Conservation (phyloP, 23 tunicate species). For the Trididemnum nubilum region DNA sequence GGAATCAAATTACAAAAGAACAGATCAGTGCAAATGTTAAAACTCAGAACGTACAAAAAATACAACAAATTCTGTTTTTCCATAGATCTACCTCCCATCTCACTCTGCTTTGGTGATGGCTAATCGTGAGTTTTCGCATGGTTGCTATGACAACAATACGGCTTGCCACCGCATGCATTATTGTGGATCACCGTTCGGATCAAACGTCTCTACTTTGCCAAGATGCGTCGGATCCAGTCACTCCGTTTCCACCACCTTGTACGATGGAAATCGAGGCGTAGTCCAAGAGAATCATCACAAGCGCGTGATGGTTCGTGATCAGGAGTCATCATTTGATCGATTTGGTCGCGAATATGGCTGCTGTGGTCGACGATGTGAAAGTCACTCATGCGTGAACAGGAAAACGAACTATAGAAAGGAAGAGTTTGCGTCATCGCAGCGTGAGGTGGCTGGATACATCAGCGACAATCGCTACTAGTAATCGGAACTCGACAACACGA, state of each 20-base stretch:
- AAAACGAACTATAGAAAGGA: background rate
- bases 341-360: background rate
- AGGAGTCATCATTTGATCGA: background rate
- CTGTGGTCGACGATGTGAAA: too few relatives aligned
- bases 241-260: background rate
- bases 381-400: too few relatives aligned
- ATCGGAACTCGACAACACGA: too few relatives aligned
- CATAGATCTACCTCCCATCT: conserved; percentile 31
- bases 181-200: background rate
- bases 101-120: conserved; percentile 34
- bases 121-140: conserved; percentile 21
- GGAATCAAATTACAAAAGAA: too few relatives aligned
- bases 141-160: background rate
- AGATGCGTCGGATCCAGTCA: background rate
- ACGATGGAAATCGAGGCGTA: background rate
- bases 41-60: too few relatives aligned
- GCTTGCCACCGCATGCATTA: background rate
- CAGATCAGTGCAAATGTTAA: too few relatives aligned
- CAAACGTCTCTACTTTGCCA: background rate
- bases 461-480: background rate
- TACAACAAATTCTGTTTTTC: too few relatives aligned
- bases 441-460: background rate
- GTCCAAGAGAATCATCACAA: background rate
- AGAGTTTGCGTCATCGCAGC: background rate
- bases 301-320: background rate